phyloP scores from a whole-genome alignment of 2,797 vertebrate genomes.

The Ptychobarbus kaznakovi region DNA sequence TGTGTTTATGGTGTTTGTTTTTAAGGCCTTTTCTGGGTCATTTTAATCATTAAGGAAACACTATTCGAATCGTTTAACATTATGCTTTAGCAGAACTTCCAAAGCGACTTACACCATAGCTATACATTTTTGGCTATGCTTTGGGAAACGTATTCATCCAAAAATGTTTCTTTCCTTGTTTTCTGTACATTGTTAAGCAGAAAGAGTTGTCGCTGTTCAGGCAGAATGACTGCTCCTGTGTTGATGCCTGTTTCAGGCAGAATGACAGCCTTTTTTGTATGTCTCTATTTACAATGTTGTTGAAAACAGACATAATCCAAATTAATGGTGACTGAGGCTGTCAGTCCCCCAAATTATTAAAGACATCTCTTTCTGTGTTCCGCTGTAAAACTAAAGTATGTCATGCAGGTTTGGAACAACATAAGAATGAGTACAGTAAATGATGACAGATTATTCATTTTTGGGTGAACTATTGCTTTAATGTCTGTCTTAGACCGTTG shows the following conservation, averaged over 20 bases:
- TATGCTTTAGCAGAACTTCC: too few relatives aligned
- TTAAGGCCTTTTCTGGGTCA: not conserved
- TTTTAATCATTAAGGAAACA: too few relatives aligned
- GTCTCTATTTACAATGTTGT: constrained; percentile 16
- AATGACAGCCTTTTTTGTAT: constrained; percentile 15
- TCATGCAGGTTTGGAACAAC: not conserved
- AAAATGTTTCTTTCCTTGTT: too few relatives aligned
- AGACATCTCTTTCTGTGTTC: not conserved
- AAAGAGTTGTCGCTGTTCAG: too few relatives aligned
- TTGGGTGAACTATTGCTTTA: not conserved
- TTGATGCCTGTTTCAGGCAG: too few relatives aligned
- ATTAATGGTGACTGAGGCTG: not conserved
- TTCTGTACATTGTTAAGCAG: too few relatives aligned
- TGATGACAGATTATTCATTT: not conserved
- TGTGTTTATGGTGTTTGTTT: not conserved
- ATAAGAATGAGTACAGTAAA: not conserved
- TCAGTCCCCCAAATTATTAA: constrained; percentile 5
- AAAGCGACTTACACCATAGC: too few relatives aligned
- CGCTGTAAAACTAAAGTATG: not conserved
- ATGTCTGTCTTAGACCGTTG: not conserved
- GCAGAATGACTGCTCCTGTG: too few relatives aligned
- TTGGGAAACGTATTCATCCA: not conserved
- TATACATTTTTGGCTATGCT: too few relatives aligned
- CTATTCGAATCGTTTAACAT: too few relatives aligned
- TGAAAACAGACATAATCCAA: constrained; percentile 26